A percentile compares a stretch with the other conserved stretches of the same genome.
These are phyloP conservation scores for Rattus rattus DNA, from an alignment of 2,113 vertebrate species.

Conservation along the genomic window DNA sequence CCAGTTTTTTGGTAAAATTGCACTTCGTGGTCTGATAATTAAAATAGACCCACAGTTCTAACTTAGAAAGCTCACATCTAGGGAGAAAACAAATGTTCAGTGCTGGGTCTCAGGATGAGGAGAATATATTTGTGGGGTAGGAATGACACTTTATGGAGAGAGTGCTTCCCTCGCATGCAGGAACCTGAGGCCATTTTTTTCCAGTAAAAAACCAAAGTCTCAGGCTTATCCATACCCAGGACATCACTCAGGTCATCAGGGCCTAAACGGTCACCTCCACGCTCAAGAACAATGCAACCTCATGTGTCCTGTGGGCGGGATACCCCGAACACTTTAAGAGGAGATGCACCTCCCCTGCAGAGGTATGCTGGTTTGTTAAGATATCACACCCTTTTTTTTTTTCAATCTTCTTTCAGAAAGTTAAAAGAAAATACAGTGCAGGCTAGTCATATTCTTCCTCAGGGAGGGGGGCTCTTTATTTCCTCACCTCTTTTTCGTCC, in stretches of 20 bases:
- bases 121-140: not conserved
- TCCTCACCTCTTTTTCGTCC: not conserved
- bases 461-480: not conserved
- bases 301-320: not conserved
- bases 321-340: not conserved
- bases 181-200: not conserved
- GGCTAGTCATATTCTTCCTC: not conserved
- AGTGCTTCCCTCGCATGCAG: not conserved
- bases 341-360: not conserved
- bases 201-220: not conserved
- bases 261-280: not conserved
- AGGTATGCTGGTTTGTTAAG: not conserved
- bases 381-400: not conserved
- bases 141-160: not conserved
- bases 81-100: not conserved
- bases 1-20: not conserved
- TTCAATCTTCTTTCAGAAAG: not conserved
- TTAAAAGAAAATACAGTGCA: not conserved
- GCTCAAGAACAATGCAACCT: not conserved
- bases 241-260: not conserved
- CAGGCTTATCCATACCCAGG: not conserved
- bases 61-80: not conserved
- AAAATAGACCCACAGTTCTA: not conserved
- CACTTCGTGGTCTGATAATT: not conserved
- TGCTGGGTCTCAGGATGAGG: not conserved